These are phyloP conservation scores for Oreocharis arfaki DNA, from an alignment of 2,113 vertebrate species.

Conservation along the genomic window DNA sequence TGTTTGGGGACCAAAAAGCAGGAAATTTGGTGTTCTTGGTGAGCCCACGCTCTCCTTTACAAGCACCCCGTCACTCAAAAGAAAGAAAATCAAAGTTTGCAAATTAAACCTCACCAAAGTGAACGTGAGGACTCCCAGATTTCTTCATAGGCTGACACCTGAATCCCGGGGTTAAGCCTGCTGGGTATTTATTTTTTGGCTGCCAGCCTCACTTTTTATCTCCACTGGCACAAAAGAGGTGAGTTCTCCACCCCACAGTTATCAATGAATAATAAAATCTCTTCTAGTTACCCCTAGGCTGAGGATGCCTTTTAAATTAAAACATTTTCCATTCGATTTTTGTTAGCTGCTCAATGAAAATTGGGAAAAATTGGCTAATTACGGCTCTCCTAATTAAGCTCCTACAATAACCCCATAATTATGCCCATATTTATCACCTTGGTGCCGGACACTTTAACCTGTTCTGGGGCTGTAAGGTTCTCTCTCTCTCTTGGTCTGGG, in stretches of 20 bases:
- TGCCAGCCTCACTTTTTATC: not conserved
- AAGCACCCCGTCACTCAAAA: no score
- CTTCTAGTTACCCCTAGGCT: not conserved
- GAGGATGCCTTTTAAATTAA: constrained; percentile 2
- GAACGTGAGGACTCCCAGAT: not conserved
- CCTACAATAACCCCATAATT: constrained; percentile 68
- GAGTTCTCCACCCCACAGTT: not conserved
- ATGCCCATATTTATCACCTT: constrained; percentile 65
- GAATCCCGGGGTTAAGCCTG: not conserved
- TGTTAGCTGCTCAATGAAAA: constrained; percentile 35
- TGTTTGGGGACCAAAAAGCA: no score
- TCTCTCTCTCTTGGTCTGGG: not conserved
- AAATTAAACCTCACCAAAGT: not conserved
- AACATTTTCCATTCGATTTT: constrained; percentile 51
- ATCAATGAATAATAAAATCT: constrained; percentile 41
- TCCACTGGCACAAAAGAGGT: not conserved
- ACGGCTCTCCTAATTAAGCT: constrained; percentile 60
- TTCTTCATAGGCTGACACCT: not conserved
- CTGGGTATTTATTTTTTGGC: not conserved
- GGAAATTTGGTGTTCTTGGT: not conserved
- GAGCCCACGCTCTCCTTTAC: not conserved
- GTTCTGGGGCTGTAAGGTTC: not conserved
- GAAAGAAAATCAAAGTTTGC: not conserved
- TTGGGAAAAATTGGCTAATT: constrained; percentile 50
- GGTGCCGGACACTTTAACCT: constrained; percentile 74